Conservation (phyloP, 37 sponge, comb jelly and placozoan genomes). For the Crambe crambe region DNA sequence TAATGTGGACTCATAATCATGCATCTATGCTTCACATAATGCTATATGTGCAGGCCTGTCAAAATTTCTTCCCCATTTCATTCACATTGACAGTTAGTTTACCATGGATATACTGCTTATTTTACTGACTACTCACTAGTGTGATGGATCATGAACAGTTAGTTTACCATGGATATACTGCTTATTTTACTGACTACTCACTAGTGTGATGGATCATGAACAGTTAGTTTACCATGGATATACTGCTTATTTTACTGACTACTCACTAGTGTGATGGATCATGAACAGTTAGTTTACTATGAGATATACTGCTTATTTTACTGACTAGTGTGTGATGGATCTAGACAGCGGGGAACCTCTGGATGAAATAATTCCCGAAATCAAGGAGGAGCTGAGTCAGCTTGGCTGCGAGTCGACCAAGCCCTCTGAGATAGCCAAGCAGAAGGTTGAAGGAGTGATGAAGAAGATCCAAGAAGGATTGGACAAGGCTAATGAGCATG, state of each 20-base stretch:
- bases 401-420: conserved; percentile 62
- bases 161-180: too few species aligned
- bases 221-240: not conserved
- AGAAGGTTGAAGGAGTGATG: conserved; percentile 60
- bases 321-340: conserved; percentile 75
- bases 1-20: not conserved
- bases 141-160: too few species aligned
- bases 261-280: conserved; percentile 87
- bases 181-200: too few species aligned
- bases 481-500: conserved; percentile 61
- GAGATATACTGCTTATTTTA: not conserved
- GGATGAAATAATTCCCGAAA: conserved; percentile 57
- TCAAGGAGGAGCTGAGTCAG: conserved; percentile 8
- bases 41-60: too few species aligned
- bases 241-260: not conserved
- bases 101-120: too few species aligned
- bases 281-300: not conserved
- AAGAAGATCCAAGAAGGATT: conserved; percentile 79
- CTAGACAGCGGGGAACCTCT: conserved; percentile 69
- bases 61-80: too few species aligned
- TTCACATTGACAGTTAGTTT: too few species aligned
- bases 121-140: too few species aligned
- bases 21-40: not conserved
- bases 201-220: too few species aligned
- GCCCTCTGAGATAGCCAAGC: conserved; percentile 75